Base-by-base conservation (phyloP, 2,113 vertebrate species). In the Oreochromis spilurus region DNA sequence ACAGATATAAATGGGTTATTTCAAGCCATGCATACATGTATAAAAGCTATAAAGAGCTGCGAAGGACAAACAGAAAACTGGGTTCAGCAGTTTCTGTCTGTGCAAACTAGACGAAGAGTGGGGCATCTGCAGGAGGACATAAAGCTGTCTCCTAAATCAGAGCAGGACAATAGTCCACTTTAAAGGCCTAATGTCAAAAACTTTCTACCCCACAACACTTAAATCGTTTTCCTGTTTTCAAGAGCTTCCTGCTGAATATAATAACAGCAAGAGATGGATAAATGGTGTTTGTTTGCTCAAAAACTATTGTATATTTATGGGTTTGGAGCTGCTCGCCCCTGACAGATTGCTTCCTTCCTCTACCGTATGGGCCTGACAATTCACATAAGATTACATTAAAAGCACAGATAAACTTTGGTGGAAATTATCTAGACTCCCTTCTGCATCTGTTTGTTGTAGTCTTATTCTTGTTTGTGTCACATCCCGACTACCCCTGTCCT, bases 61-160 rank as follows among this genome's bases (percentile, higher is more conserved):
- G 4, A 12, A n/a, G 8, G n/a, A 67, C 72, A 17, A 38, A 58
- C 31, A 31, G n/a, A 82, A 83, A 79, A 79, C 77, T 36, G 43
- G 13, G 7, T 70, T 82, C 19, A 29, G 48, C 48, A 29, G 60
- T 86, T 78, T 80, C 43, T 53, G 50, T 16, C 6, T 52, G 53
- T 21, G 62, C 17, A 84, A 88, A 93, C 70, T 84, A 81, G 80
- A 84, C 7, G n/a, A 65, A 8, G 80, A 75, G 57, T 52, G 31
- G 17, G 87, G 75, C 72, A 70, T 45, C 29, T 75, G 55, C 84
- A 58, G 24, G 45, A 82, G 12, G 55, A 85, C 81, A 87, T 94
- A 92, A 93, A 92, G 4, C 90, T 85, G 89, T 87, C 94, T 91
- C 88, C 65, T 93, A 94, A 95, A 95, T 95, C 92, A 86, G 77